A percentile compares a stretch with the other conserved stretches of the same genome.
These are phyloP conservation scores for Forbesichthys papilliferus DNA, from an alignment of 2,113 vertebrate species.

Conservation along the genomic window DNA sequence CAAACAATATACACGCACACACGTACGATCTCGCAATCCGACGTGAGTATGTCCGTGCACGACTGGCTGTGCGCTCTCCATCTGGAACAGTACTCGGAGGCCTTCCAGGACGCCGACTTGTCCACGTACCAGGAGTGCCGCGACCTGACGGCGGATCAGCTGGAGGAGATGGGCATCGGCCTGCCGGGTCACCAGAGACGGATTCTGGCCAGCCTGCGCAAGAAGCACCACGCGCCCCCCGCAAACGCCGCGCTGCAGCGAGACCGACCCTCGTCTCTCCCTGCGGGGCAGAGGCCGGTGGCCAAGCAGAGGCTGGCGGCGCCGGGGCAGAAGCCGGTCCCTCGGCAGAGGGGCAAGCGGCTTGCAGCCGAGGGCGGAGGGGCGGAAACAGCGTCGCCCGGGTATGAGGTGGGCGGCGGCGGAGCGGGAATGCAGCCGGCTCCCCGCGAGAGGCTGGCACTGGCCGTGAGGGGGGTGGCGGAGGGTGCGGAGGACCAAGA, in stretches of 20 bases:
- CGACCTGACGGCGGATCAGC: slow-evolving; percentile 67
- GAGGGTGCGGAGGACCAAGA: neutral
- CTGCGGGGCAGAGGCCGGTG: slow-evolving; percentile 9
- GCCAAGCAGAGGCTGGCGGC: slow-evolving; percentile 16
- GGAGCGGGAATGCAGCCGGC: neutral
- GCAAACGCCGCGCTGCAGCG: neutral
- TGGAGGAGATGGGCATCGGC: slow-evolving; percentile 80
- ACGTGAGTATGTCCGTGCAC: slow-evolving; percentile 53
- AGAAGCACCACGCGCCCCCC: slow-evolving; percentile 52
- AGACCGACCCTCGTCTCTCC: slow-evolving; percentile 25
- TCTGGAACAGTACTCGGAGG: slow-evolving; percentile 84
- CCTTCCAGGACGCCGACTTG: slow-evolving; percentile 75
- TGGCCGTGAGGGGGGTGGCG: neutral
- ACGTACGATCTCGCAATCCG: slow-evolving; percentile 65
- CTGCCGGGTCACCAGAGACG: slow-evolving; percentile 88
- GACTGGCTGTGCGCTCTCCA: slow-evolving; percentile 85
- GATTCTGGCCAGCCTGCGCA: slow-evolving; percentile 84
- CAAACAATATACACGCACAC: slow-evolving; percentile 3
- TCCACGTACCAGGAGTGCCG: slow-evolving; percentile 75
- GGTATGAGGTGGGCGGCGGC: slow-evolving; percentile 19
- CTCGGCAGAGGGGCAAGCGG: slow-evolving; percentile 62
- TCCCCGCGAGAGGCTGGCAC: neutral
- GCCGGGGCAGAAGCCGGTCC: slow-evolving; percentile 68
- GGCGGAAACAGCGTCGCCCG: neutral
- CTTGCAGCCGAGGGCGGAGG: neutral